These are phyloP conservation scores for Ostrea denselamellosa DNA, from an alignment of 1,140 invertebrate species.

Conservation along the genomic window DNA sequence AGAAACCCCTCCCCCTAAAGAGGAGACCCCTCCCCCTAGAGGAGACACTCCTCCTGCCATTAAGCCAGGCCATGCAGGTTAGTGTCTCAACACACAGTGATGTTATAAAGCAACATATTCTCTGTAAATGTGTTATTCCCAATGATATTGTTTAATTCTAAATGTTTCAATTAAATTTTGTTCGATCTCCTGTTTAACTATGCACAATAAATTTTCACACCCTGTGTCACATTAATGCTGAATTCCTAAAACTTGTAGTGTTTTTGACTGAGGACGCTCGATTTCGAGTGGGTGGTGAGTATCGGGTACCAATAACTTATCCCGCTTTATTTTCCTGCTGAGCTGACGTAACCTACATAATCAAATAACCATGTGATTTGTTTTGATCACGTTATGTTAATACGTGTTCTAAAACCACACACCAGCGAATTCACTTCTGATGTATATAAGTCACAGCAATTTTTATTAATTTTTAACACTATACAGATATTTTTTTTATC, in stretches of 20 bases:
- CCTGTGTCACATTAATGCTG: constrained; percentile 16
- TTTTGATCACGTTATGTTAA: not conserved
- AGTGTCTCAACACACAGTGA: not conserved
- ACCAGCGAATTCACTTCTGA: not conserved
- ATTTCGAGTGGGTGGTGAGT: constrained; percentile 15
- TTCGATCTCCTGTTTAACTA: not conserved
- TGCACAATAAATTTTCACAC: not conserved
- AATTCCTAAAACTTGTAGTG: constrained; percentile 24
- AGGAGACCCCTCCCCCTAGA: too few species aligned
- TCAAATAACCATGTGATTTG: not conserved
- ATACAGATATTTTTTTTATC: too few species aligned
- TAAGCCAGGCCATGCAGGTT: constrained; percentile 36
- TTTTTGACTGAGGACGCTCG: constrained; percentile 34
- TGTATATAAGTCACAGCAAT: not conserved
- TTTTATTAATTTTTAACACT: not conserved
- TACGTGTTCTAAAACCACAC: constrained; percentile 1
- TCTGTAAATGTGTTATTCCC: not conserved
- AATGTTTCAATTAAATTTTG: not conserved
- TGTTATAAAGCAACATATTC: not conserved
- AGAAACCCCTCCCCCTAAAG: not conserved
- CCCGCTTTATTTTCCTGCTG: not conserved
- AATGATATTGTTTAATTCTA: not conserved
- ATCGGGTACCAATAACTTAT: not conserved
- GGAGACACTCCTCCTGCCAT: not conserved
- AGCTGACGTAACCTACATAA: constrained; percentile 5